Base-by-base conservation (phyloP, 2,888 invertebrate species). In the Arctia plantaginis region DNA sequence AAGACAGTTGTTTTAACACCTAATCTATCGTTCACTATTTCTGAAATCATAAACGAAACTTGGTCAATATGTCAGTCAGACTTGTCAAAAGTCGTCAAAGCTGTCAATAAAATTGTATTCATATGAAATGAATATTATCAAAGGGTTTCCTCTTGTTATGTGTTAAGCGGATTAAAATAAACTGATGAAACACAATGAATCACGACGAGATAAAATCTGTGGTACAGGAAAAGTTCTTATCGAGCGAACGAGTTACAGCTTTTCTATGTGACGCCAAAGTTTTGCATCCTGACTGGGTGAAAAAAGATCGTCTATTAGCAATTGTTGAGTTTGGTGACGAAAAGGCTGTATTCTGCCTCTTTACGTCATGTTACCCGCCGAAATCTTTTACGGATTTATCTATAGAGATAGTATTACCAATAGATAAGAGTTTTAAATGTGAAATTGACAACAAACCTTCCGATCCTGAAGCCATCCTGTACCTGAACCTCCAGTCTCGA, bases 341-440 rank as follows among this genome's bases (percentile, higher is more conserved):
- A 90, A 96, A 95, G 86, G 95, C 95, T 73, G 94, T 96, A 72
- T 95, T 96, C 88, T 95, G 95, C 89, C 92, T 95, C 83, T 93
- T 92, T 84, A 93, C 95, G 73, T 94, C 97, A 74, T 96, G 96
- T 86, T 96, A 95, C 85, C 97, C 97, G 83, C 97, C 98, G 33
- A 97, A 96, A 89, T 97, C 97, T 74, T 97, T 97, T 88, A 97
- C 97, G 71, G 98, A 98, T 93, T 95, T 98, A 83, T 97, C 97
- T 23, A 97, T 98, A 86, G 98, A 98, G 93, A 97, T 97, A 91
- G 97, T 98, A 71, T 96, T 98, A 86, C 98, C 98, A 41, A 97
- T 98, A 74, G 97, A 98, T 93, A 97, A 97, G 85, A 97, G 97
- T 87, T 98, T 98, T 91, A 97, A 97, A 91, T 98, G 98, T 94